These are phyloP conservation scores for Eugnorisma glareosa DNA, from an alignment of 2,888 invertebrate species.

Conservation along the genomic window DNA sequence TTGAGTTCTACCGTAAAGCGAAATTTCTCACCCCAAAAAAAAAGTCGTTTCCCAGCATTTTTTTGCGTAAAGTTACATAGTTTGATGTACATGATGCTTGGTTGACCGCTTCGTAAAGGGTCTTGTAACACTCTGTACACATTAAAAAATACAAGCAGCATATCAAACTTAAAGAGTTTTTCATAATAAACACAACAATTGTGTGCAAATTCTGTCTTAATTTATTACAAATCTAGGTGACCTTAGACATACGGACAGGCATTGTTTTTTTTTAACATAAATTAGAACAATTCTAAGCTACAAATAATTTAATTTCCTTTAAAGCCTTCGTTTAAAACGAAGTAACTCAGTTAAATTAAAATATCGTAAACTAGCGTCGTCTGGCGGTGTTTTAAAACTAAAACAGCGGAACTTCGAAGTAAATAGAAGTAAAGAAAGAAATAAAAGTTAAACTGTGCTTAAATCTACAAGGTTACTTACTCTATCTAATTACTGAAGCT, in stretches of 20 bases:
- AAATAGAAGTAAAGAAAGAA: slow-evolving; percentile 61
- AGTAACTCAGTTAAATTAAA: slow-evolving; percentile 37
- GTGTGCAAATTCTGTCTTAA: background rate
- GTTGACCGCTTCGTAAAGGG: too few species aligned
- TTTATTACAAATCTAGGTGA: background rate
- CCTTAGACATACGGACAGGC: background rate
- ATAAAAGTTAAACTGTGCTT: slow-evolving; percentile 55
- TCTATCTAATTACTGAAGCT: slow-evolving; percentile 45
- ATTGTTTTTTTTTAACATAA: background rate
- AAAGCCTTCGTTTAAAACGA: slow-evolving; percentile 4
- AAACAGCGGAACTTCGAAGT: slow-evolving; percentile 37
- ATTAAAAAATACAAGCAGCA: background rate
- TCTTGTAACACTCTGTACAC: too few species aligned
- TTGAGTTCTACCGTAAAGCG: too few species aligned
- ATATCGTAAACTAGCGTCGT: slow-evolving; percentile 22
- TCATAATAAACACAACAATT: background rate
- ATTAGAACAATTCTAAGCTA: background rate
- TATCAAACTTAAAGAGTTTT: background rate
- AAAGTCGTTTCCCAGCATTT: too few species aligned
- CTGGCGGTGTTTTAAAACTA: slow-evolving; percentile 44
- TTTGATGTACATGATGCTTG: too few species aligned
- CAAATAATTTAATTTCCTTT: background rate
- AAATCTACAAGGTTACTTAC: slow-evolving; percentile 46
- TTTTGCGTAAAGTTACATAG: too few species aligned
- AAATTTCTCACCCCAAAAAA: too few species aligned